Conservation (phyloP, 2,113 vertebrate genomes). For the Pandion haliaetus region DNA sequence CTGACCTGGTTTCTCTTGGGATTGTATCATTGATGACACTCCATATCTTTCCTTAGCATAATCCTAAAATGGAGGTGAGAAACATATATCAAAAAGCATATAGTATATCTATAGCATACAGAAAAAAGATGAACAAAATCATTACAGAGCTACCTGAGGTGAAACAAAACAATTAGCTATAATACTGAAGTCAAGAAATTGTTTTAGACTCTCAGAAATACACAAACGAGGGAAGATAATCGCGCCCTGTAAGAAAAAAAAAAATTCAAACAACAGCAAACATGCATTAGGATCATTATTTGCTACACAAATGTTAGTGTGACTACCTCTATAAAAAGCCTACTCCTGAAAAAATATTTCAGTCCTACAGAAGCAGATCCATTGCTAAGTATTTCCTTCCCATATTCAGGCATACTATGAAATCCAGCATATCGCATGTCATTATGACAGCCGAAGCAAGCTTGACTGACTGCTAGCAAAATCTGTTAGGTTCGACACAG, state of each 20-base stretch:
- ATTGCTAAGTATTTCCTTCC: not conserved
- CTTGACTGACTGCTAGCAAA: not conserved
- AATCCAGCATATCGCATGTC: not conserved
- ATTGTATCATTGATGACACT: slow-evolving; percentile 88
- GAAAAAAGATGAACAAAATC: not conserved
- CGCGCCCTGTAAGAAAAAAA: not conserved
- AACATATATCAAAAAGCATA: slow-evolving; percentile 23
- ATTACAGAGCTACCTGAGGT: not conserved
- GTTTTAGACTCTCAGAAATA: not conserved
- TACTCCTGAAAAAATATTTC: not conserved
- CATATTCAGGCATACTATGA: not conserved
- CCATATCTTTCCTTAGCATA: slow-evolving; percentile 96
- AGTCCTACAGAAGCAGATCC: not conserved
- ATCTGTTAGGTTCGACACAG: not conserved
- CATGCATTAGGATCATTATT: not conserved
- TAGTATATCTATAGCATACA: no score
- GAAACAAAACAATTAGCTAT: not conserved
- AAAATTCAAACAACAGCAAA: not conserved
- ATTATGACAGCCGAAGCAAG: not conserved
- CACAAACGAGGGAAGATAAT: not conserved
- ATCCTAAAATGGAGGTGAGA: slow-evolving; percentile 78
- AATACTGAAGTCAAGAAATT: not conserved
- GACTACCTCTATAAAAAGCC: not conserved
- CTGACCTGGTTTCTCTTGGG: slow-evolving; percentile 95
- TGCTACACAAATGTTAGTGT: not conserved